These are phyloP conservation scores for Perca fluviatilis DNA, from an alignment of 2,113 vertebrate species.

Conservation along the genomic window DNA sequence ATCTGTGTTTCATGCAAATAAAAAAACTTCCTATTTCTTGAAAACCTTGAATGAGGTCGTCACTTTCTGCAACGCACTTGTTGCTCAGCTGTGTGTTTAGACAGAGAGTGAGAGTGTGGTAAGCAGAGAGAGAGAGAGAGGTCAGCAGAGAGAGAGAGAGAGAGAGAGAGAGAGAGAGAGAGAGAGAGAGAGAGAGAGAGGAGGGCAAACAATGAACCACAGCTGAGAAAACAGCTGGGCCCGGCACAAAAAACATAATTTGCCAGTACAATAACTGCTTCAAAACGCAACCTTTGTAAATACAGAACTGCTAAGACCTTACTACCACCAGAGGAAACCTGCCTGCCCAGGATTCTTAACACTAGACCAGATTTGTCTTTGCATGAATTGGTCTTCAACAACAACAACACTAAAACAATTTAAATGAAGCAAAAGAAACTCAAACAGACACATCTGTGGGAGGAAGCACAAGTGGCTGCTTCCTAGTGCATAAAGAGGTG, in stretches of 20 bases:
- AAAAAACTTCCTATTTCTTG: not conserved
- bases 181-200: constrained; percentile 2
- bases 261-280: constrained; percentile 55
- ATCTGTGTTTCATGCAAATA: not conserved
- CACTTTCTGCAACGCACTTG: constrained; percentile 45
- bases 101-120: not conserved
- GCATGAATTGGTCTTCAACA: constrained; percentile 21
- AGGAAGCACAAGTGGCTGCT: constrained; percentile 61
- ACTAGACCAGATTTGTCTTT: constrained; percentile 23
- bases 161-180: not conserved
- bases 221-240: constrained; percentile 70
- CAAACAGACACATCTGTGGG: constrained; percentile 59
- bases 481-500: constrained; percentile 62
- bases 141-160: not conserved
- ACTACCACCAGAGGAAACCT: constrained; percentile 31
- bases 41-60: not conserved
- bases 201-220: constrained; percentile 33
- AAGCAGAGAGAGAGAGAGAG: not conserved
- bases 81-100: constrained; percentile 41
- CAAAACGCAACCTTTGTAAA: constrained; percentile 51
- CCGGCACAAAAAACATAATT: constrained; percentile 52
- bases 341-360: constrained; percentile 14
- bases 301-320: constrained; percentile 21
- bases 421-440: constrained; percentile 29
- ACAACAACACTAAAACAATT: constrained; percentile 42